phyloP scores from a whole-genome alignment of 2,888 invertebrate species.

The Heliconius charithonia region DNA sequence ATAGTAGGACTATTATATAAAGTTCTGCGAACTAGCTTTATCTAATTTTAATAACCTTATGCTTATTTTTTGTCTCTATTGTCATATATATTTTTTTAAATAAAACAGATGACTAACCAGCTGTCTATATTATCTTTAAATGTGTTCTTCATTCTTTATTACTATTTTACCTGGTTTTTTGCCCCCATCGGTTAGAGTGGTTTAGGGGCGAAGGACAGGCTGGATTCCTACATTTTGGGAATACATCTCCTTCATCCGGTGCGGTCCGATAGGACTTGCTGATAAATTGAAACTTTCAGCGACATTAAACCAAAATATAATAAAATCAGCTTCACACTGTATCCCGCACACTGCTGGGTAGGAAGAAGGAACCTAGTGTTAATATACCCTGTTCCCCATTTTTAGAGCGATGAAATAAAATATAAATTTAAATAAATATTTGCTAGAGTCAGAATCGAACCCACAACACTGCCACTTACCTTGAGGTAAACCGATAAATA shows the following conservation, averaged over 20 bases:
- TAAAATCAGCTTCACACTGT: too few relatives aligned
- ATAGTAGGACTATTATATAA: not conserved
- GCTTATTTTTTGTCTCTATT: not conserved
- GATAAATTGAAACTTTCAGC: not conserved
- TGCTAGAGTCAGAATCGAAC: too few relatives aligned
- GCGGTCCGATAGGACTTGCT: not conserved
- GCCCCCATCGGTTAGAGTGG: not conserved
- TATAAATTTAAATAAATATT: not conserved
- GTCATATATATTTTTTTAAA: not conserved
- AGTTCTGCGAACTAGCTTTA: not conserved
- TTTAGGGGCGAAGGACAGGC: slow-evolving; percentile 5
- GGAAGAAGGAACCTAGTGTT: too few relatives aligned
- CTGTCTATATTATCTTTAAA: slow-evolving; percentile 25
- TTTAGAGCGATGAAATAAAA: not conserved
- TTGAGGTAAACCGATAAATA: not conserved
- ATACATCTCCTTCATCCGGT: not conserved
- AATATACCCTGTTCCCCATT: too few relatives aligned
- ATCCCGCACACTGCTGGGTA: too few relatives aligned
- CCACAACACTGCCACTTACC: not conserved
- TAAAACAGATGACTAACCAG: slow-evolving; percentile 28
- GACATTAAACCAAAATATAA: not conserved
- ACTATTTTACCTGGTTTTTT: slow-evolving; percentile 38
- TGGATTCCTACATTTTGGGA: not conserved
- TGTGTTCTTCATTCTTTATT: slow-evolving; percentile 27
- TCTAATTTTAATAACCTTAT: not conserved